Conservation (phyloP, 1,140 invertebrate species). For the Tetraneura akinire region DNA sequence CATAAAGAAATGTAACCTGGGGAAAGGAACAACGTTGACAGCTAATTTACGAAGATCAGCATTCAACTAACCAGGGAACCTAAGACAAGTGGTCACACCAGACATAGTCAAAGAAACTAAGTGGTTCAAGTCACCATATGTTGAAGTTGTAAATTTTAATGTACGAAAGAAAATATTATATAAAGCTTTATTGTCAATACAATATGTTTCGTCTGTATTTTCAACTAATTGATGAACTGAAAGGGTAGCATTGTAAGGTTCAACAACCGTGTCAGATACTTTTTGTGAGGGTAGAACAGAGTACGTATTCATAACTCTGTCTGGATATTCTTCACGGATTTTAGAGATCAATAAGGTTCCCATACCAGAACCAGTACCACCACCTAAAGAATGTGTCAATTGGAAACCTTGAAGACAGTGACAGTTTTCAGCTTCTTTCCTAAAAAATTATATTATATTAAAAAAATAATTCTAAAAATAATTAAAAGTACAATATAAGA, state of each 20-base stretch:
- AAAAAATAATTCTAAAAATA: constrained; percentile 56
- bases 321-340: constrained; percentile 85
- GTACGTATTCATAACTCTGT: constrained; percentile 91
- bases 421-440: constrained; percentile 87
- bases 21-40: constrained; percentile 98
- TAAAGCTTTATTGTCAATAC: constrained; percentile 88
- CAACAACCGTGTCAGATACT: constrained; percentile 86
- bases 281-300: constrained; percentile 90
- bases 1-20: constrained; percentile 95
- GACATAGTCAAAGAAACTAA: constrained; percentile 83
- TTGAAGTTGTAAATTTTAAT: constrained; percentile 82
- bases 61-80: constrained; percentile 81
- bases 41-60: constrained; percentile 93
- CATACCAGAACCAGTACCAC: constrained; percentile 86
- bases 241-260: constrained; percentile 88
- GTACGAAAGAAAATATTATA: constrained; percentile 93
- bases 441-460: constrained; percentile 52
- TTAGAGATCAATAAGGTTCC: constrained; percentile 84
- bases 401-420: constrained; percentile 92
- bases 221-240: constrained; percentile 87
- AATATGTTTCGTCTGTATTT: constrained; percentile 87
- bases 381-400: constrained; percentile 79
- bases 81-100: constrained; percentile 82
- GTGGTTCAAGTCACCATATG: constrained; percentile 84
- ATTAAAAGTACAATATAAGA: too few species aligned